These are phyloP conservation scores for Excalfactoria chinensis DNA, from an alignment of 2,113 vertebrate genomes.

Conservation along the genomic window DNA sequence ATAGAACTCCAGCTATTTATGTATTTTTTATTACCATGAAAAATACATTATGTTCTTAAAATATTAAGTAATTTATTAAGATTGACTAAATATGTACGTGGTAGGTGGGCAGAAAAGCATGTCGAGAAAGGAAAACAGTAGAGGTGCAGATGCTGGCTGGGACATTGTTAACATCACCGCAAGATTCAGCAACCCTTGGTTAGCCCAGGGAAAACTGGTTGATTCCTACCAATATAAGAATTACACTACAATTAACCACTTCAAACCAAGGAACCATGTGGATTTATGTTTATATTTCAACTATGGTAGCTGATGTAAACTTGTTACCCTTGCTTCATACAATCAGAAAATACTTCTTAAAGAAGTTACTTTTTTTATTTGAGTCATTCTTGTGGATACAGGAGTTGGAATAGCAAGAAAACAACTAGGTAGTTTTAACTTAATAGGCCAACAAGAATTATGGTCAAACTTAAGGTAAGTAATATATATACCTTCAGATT, in stretches of 20 bases:
- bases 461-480: not conserved
- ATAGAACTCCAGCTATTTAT: not conserved
- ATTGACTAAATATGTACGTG: not conserved
- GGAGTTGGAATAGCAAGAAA: not conserved
- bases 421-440: not conserved
- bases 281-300: not conserved
- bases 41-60: not conserved
- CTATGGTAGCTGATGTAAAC: no score
- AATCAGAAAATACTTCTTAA: not conserved
- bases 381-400: not conserved
- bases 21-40: not conserved
- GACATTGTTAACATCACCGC: fast-evolving
- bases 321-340: not conserved
- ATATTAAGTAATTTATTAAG: not conserved
- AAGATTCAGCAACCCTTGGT: not conserved
- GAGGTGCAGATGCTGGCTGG: fast-evolving
- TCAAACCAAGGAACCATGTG: not conserved
- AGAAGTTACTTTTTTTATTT: not conserved
- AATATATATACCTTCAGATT: not conserved
- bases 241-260: not conserved
- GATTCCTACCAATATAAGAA: not conserved
- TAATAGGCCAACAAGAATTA: not conserved
- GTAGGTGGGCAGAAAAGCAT: not conserved
- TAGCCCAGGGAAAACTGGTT: not conserved
- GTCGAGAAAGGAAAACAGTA: not conserved